Base-by-base conservation (phyloP, 1,140 invertebrate genomes). In the Heliconius himera region DNA sequence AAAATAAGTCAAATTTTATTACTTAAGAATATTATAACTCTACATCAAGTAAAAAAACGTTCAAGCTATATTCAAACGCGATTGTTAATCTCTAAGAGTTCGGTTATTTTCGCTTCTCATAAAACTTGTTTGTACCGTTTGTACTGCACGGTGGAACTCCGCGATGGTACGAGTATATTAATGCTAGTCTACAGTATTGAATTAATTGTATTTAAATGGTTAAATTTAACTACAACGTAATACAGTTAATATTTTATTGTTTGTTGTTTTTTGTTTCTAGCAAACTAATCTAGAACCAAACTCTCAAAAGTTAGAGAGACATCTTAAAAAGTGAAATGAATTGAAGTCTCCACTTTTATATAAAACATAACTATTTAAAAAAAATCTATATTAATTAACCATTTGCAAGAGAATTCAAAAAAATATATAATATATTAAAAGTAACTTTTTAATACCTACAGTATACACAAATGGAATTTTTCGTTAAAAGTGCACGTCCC, bases 101-200 rank as follows among this genome's bases (percentile, higher is more conserved):
- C 26, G 60, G 60, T 66, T 66, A 66, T 66, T 66, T 66, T 66
- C 22, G 60, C 60, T 66, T 66, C 60, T 66, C 60, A 66, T 41
- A 60, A 26, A 76, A 76, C 74, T 76, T 66, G 74, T 76, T 76
- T 76, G 56, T 76, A 76, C 74, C 74, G 74, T 76, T 76, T 60
- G 13, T 26, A 20, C 73, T 54, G 60, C 60, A 66, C n/a, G 54
- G 54, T 60, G 54, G 54, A 66, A n/a, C 60, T 66, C 26, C 16
- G 60, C 60, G 60, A 66, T 66, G 60, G 22, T 16, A 26, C 60
- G 60, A 66, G 22, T 66, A 66, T 26, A 11, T 66, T 18, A 66
- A 66, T n/a, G 22, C 22, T 66, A 29, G 60, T 66, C 60, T 66
- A 29, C 60, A 66, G 26, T 66, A 29, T 66, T 1, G 4, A 13